A percentile compares a stretch with the other conserved stretches of the same genome.
phyloP scores from a whole-genome alignment of 2,113 vertebrate genomes.

The Gracilinanus agilis region DNA sequence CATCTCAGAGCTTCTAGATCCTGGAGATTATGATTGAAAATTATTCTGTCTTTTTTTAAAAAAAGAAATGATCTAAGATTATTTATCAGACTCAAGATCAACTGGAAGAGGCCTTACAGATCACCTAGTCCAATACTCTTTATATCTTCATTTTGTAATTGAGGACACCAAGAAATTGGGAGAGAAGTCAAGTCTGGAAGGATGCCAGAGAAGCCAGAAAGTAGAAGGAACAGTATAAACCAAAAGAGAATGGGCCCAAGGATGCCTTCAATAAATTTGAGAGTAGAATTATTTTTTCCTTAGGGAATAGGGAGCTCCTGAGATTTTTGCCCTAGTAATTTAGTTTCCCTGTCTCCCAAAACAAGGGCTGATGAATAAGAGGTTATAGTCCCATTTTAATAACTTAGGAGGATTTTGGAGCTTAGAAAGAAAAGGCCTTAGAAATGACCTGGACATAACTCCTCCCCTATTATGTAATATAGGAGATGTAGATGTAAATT shows the following conservation, averaged over 20 bases:
- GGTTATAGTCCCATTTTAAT: not conserved
- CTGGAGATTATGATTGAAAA: not conserved
- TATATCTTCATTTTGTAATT: not conserved
- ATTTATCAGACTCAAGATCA: not conserved
- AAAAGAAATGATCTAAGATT: not conserved
- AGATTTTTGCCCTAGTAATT: not conserved
- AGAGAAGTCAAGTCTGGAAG: not conserved
- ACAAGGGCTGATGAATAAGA: not conserved
- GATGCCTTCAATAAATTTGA: not conserved
- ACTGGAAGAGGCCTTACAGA: not conserved
- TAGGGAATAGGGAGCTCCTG: not conserved
- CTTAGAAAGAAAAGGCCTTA: not conserved
- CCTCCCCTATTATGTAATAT: not conserved
- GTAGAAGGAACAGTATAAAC: not conserved
- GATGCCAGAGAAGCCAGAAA: not conserved
- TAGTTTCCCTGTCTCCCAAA: not conserved
- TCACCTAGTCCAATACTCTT: not conserved
- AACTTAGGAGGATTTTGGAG: not conserved
- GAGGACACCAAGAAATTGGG: not conserved
- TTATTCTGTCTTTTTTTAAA: not conserved
- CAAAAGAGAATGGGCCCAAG: not conserved
- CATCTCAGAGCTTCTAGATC: not conserved
- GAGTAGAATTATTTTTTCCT: not conserved
- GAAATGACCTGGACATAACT: not conserved
- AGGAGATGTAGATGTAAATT: not conserved